Percentiles rank a stretch among this genome's conserved stretches.
These are phyloP conservation scores for Patiria miniata DNA, from an alignment of 35 echinoderm and acorn worm genomes.

Conservation along the genomic window DNA sequence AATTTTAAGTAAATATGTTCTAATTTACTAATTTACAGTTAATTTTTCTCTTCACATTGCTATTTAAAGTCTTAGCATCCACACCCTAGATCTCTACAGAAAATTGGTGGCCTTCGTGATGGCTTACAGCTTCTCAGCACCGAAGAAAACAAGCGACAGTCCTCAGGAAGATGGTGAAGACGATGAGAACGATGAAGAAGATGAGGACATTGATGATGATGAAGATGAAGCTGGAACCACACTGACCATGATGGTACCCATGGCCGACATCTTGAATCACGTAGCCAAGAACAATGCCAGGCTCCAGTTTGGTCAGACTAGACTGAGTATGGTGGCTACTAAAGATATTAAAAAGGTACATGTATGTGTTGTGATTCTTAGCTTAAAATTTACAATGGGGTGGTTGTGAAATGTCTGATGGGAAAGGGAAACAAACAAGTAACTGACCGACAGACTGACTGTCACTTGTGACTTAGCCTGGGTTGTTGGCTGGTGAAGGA, in stretches of 20 bases:
- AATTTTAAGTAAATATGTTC: no score
- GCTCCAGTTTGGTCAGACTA: slow-evolving; percentile 77
- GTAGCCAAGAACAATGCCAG: slow-evolving; percentile 90
- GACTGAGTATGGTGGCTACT: slow-evolving; percentile 82
- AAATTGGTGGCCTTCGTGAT: slow-evolving; percentile 96
- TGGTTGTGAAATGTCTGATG: neutral
- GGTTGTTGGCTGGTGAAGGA: no score
- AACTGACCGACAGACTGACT: no score
- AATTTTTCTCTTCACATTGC: no score
- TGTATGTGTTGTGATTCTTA: neutral
- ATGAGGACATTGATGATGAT: slow-evolving; percentile 49
- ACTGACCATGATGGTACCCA: slow-evolving; percentile 89
- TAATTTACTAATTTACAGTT: no score
- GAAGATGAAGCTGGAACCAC: slow-evolving; percentile 34
- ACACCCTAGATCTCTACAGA: slow-evolving; percentile 94
- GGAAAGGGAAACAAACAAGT: no score
- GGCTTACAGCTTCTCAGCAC: slow-evolving; percentile 96
- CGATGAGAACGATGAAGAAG: slow-evolving; percentile 44
- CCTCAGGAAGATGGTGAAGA: slow-evolving; percentile 15
- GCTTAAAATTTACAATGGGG: neutral
- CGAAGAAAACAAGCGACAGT: slow-evolving; percentile 24
- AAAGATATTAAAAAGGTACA: slow-evolving; percentile 82
- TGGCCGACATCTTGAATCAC: slow-evolving; percentile 95
- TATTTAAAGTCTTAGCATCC: slow-evolving; percentile 55
- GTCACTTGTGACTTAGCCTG: no score